A percentile compares a stretch with the other conserved stretches of the same genome.
phyloP scores from a whole-genome alignment of 2,888 invertebrate species.

The Platycnemis pennipes region DNA sequence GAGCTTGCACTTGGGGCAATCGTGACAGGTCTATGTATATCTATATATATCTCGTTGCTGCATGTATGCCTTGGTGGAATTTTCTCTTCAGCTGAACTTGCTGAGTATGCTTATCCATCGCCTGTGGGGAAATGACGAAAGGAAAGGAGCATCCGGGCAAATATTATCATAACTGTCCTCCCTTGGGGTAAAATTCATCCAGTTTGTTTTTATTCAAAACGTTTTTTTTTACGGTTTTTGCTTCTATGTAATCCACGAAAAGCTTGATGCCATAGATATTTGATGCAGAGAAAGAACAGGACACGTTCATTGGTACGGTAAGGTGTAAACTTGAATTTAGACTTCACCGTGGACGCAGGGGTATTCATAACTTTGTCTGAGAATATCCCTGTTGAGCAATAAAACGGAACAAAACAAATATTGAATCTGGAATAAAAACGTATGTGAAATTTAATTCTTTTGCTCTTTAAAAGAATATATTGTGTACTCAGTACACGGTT shows the following conservation, averaged over 20 bases:
- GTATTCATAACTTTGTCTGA: no score
- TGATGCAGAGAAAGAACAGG: no score
- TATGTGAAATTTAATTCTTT: no score
- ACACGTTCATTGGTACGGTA: no score
- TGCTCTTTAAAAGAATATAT: no score
- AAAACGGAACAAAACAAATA: no score
- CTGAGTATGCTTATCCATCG: neutral
- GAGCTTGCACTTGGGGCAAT: neutral
- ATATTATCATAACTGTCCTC: neutral
- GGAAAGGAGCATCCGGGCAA: neutral
- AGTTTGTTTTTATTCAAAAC: neutral
- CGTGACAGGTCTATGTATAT: neutral
- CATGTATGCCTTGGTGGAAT: neutral
- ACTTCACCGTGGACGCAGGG: no score
- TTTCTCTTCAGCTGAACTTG: neutral
- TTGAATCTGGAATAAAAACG: no score
- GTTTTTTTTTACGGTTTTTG: neutral
- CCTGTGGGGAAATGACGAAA: neutral
- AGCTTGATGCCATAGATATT: no score
- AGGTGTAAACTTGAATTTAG: no score
- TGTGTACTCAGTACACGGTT: no score
- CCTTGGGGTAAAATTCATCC: neutral
- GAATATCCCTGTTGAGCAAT: no score
- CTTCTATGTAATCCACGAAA: neutral
- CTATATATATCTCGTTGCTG: neutral